Percentiles rank a stretch among this genome's conserved stretches.
Evolutionary conservation across 2,888 invertebrate species (phyloP).

Genomic region (Melanotus villosus): DNA sequence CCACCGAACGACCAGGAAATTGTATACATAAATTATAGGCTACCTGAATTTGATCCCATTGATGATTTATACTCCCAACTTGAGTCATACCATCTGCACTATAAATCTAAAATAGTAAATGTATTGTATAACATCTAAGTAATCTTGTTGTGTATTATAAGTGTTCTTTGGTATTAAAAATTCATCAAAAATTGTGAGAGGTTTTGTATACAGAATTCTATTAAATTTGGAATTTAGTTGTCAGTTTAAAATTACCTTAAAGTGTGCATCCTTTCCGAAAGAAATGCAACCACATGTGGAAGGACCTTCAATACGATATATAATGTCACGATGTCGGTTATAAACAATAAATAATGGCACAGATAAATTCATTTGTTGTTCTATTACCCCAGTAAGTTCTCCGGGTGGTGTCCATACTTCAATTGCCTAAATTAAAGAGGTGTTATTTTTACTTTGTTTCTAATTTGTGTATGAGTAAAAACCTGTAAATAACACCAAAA

Average conservation of each 20-base stretch:
- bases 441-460: not conserved
- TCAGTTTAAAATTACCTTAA: slow-evolving; percentile 68
- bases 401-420: slow-evolving; percentile 82
- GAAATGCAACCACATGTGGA: slow-evolving; percentile 73
- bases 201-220: not conserved
- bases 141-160: too few species aligned
- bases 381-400: slow-evolving; percentile 78
- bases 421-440: slow-evolving; percentile 70
- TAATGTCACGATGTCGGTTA: slow-evolving; percentile 74
- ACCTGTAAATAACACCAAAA: slow-evolving; percentile 83
- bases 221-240: not conserved
- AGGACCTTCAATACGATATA: slow-evolving; percentile 84
- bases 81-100: slow-evolving; percentile 74
- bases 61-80: slow-evolving; percentile 79
- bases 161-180: too few species aligned
- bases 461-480: too few species aligned
- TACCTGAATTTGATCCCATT: slow-evolving; percentile 78
- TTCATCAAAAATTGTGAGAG: too few species aligned
- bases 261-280: slow-evolving; percentile 75
- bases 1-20: slow-evolving; percentile 79
- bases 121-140: not conserved
- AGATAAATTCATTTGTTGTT: slow-evolving; percentile 78
- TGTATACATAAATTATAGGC: slow-evolving; percentile 83
- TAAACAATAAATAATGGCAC: slow-evolving; percentile 79
- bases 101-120: slow-evolving; percentile 68